Conservation (phyloP, 1,140 invertebrate genomes). For the Ericerus pela region DNA sequence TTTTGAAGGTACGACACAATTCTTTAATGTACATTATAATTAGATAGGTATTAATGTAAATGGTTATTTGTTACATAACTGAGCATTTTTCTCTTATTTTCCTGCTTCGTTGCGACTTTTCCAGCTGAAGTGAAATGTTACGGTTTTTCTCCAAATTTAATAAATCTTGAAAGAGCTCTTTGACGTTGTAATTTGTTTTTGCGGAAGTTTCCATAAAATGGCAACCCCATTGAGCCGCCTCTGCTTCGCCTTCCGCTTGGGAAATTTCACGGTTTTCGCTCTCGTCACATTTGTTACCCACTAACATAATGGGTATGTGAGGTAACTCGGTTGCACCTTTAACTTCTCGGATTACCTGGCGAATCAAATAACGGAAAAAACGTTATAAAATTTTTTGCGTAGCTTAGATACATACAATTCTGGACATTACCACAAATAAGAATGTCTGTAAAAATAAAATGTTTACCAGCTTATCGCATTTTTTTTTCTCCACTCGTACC, state of each 20-base stretch:
- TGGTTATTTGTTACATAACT: slow-evolving; percentile 35
- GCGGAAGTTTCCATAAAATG: slow-evolving; percentile 98
- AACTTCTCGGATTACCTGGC: slow-evolving; percentile 50
- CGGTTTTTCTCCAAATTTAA: slow-evolving; percentile 92
- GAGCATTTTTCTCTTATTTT: slow-evolving; percentile 48
- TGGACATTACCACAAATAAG: no score
- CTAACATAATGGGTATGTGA: slow-evolving; percentile 85
- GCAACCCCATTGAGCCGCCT: slow-evolving; percentile 81
- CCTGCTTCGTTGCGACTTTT: slow-evolving; percentile 47
- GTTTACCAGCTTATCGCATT: no score
- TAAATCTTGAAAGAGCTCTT: slow-evolving; percentile 79
- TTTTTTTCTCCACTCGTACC: no score
- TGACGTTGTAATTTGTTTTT: slow-evolving; percentile 98
- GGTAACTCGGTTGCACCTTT: slow-evolving; percentile 57
- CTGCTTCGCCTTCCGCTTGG: slow-evolving; percentile 62
- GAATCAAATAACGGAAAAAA: slow-evolving; percentile 12
- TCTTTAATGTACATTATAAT: not conserved
- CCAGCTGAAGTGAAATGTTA: slow-evolving; percentile 84
- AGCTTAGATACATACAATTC: no score
- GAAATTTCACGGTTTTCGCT: slow-evolving; percentile 69
- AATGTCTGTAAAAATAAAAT: no score
- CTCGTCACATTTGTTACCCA: slow-evolving; percentile 91
- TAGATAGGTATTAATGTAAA: not conserved
- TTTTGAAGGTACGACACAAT: no score
- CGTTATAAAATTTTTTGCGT: no score